These are phyloP conservation scores for Euura lappo DNA, from an alignment of 1,140 invertebrate species.

Conservation along the genomic window DNA sequence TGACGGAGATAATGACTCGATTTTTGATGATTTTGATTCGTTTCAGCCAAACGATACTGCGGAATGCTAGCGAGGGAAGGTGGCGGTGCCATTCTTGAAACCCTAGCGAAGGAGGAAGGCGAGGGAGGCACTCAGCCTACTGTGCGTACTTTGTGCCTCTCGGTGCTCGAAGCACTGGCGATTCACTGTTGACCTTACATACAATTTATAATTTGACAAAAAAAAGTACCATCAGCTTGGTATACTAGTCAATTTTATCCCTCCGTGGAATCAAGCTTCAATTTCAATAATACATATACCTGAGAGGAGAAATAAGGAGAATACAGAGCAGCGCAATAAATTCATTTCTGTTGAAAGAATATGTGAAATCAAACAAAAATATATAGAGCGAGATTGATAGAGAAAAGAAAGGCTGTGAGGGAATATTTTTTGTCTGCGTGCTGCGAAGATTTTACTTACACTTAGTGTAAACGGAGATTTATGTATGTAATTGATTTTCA, in stretches of 20 bases:
- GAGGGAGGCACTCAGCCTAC: constrained; percentile 49
- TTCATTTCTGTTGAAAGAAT: background rate
- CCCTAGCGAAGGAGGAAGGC: constrained; percentile 50
- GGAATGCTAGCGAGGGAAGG: constrained; percentile 73
- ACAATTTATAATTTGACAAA: constrained; percentile 8
- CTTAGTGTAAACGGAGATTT: background rate
- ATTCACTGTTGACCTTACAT: constrained; percentile 47
- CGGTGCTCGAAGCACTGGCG: constrained; percentile 57
- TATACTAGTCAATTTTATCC: constrained; percentile 12
- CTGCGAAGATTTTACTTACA: background rate
- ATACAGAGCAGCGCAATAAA: background rate
- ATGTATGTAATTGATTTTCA: background rate
- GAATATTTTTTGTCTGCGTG: background rate
- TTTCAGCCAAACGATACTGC: constrained; percentile 73
- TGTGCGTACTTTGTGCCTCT: constrained; percentile 53
- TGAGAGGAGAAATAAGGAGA: no score
- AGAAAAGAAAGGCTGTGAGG: background rate
- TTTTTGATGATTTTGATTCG: constrained; percentile 22
- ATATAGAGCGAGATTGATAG: background rate
- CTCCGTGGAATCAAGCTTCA: background rate
- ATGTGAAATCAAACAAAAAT: background rate
- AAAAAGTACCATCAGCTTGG: background rate
- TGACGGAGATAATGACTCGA: background rate
- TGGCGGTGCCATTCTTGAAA: constrained; percentile 63
- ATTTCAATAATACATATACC: background rate